A percentile compares a stretch with the other conserved stretches of the same genome.
Conservation (phyloP, 2,888 invertebrate genomes). For the Noctua fimbriata region DNA sequence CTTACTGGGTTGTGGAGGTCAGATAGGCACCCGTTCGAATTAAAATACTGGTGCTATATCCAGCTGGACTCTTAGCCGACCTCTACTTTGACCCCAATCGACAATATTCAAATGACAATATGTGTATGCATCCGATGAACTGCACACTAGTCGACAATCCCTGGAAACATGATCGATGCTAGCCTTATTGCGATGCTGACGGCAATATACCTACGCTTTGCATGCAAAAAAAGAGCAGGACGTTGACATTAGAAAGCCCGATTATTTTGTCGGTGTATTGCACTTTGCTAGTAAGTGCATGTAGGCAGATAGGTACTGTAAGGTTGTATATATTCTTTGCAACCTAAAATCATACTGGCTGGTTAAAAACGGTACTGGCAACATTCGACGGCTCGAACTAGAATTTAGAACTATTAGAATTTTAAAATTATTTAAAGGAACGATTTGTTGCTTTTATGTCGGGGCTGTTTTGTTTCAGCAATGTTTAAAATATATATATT, state of each 20-base stretch:
- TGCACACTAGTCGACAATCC: background rate
- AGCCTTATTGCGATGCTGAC: slow-evolving; percentile 10
- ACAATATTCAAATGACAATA: background rate
- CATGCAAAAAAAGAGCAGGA: background rate
- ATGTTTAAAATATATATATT: no score
- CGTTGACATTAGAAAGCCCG: background rate
- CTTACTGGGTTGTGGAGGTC: background rate
- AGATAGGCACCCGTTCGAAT: background rate
- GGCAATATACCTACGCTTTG: background rate
- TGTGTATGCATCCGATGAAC: background rate
- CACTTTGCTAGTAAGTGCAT: background rate
- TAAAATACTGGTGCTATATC: background rate
- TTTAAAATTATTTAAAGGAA: no score
- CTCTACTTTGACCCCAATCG: background rate
- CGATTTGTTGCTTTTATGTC: no score
- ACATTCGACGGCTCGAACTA: no score
- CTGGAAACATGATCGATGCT: slow-evolving; percentile 16
- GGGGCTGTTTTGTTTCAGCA: no score
- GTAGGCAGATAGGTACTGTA: background rate
- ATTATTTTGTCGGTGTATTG: background rate
- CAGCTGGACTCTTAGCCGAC: background rate
- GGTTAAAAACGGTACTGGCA: no score
- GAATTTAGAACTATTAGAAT: no score
- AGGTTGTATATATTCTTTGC: no score
- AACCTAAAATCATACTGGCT: no score